phyloP scores from a whole-genome alignment of 2,888 invertebrate species.

The Synanthedon andrenaeformis region DNA sequence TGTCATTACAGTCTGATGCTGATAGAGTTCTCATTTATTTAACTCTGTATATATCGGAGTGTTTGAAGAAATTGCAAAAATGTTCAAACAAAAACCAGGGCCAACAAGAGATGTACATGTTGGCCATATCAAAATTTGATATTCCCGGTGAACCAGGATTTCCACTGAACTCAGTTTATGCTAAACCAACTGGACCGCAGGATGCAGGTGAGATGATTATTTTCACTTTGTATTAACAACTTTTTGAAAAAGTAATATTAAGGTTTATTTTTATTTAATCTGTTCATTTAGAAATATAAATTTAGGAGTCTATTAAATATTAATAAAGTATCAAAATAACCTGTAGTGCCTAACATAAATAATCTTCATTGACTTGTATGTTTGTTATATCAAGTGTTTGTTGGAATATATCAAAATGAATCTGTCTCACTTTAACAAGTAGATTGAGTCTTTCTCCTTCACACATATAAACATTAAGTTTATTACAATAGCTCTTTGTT shows the following conservation, averaged over 20 bases:
- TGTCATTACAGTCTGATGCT: constrained; percentile 82
- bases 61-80: constrained; percentile 92
- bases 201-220: constrained; percentile 78
- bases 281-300: no score
- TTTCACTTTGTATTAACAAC: neutral
- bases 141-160: constrained; percentile 96
- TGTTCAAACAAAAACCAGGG: constrained; percentile 91
- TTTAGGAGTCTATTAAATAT: neutral
- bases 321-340: neutral
- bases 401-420: no score
- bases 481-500: no score
- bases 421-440: no score
- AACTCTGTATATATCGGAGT: constrained; percentile 97
- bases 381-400: no score
- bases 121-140: constrained; percentile 95
- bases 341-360: neutral
- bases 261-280: no score
- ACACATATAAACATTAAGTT: no score
- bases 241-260: neutral
- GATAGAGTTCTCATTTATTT: constrained; percentile 97
- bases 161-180: constrained; percentile 95
- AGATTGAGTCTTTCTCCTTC: no score
- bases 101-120: constrained; percentile 94
- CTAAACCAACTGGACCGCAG: constrained; percentile 80
- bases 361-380: no score